phyloP scores from a whole-genome alignment of 1,140 invertebrate species.

The Drosophila athabasca region DNA sequence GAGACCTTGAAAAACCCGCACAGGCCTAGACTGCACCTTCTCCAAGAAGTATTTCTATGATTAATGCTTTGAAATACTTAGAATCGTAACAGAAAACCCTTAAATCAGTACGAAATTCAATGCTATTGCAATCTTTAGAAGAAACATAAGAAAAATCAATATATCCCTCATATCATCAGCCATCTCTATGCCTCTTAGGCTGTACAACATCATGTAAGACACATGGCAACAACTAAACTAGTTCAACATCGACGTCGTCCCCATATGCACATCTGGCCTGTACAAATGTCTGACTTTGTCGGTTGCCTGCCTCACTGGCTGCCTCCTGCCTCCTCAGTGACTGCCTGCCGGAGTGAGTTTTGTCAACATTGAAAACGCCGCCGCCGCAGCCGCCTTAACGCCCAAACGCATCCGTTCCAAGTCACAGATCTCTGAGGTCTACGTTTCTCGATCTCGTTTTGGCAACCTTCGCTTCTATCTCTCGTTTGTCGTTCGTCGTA shows the following conservation, averaged over 20 bases:
- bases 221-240: conserved; percentile 71
- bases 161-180: conserved; percentile 30
- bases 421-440: conserved; percentile 13
- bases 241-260: conserved; percentile 41
- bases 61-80: too few relatives aligned
- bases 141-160: neutral
- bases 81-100: too few relatives aligned
- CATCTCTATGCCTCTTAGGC: conserved; percentile 59
- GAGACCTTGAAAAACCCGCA: conserved; percentile 28
- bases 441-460: conserved; percentile 62
- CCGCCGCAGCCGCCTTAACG: conserved; percentile 63
- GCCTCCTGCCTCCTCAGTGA: conserved; percentile 1
- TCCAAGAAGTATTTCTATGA: too few relatives aligned
- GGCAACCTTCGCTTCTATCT: conserved; percentile 69
- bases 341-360: conserved; percentile 63
- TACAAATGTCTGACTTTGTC: conserved; percentile 22
- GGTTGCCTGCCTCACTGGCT: neutral
- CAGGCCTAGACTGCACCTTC: neutral
- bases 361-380: conserved; percentile 77
- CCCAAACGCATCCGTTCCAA: conserved; percentile 76
- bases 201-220: conserved; percentile 62
- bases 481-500: conserved; percentile 20
- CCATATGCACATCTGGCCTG: conserved; percentile 37
- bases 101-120: too few relatives aligned
- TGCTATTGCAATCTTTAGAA: too few relatives aligned